These are phyloP conservation scores for Platichthys stellatus DNA, from an alignment of 2,113 vertebrate species.

Conservation along the genomic window DNA sequence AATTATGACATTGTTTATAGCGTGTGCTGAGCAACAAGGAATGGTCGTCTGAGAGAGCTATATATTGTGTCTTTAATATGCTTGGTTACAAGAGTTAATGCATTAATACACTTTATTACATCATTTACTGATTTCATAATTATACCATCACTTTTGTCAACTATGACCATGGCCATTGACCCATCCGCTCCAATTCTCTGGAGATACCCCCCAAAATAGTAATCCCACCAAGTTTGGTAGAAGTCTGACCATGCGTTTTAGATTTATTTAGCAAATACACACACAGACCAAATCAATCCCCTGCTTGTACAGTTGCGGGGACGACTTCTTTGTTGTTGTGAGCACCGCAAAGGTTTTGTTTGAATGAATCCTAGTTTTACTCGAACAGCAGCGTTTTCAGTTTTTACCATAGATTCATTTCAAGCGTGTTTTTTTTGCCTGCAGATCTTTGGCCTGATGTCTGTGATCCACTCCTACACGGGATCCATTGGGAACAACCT, in stretches of 20 bases:
- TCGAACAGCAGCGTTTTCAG: background rate
- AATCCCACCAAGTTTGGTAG: background rate
- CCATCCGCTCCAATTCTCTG: background rate
- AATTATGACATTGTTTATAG: too few relatives aligned
- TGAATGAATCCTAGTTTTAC: background rate
- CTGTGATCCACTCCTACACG: constrained; percentile 70
- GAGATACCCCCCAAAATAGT: background rate
- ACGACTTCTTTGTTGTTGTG: background rate
- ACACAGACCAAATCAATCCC: background rate
- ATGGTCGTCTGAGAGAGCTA: too few relatives aligned
- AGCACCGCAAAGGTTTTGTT: background rate
- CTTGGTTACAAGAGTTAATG: too few relatives aligned
- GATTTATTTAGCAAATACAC: background rate
- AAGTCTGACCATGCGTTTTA: background rate
- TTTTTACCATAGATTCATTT: background rate
- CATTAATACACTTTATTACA: too few relatives aligned
- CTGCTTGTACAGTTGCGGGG: background rate
- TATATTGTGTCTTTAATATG: too few relatives aligned
- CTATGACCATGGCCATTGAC: background rate
- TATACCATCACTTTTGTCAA: background rate
- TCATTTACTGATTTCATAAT: too few relatives aligned
- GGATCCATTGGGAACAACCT: constrained; percentile 57
- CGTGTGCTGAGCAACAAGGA: too few relatives aligned
- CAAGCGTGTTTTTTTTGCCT: constrained; percentile 21
- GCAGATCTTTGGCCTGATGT: constrained; percentile 79